Evolutionary conservation across 1,140 invertebrate species (phyloP).

Genomic region (Drosophila subobscura): DNA sequence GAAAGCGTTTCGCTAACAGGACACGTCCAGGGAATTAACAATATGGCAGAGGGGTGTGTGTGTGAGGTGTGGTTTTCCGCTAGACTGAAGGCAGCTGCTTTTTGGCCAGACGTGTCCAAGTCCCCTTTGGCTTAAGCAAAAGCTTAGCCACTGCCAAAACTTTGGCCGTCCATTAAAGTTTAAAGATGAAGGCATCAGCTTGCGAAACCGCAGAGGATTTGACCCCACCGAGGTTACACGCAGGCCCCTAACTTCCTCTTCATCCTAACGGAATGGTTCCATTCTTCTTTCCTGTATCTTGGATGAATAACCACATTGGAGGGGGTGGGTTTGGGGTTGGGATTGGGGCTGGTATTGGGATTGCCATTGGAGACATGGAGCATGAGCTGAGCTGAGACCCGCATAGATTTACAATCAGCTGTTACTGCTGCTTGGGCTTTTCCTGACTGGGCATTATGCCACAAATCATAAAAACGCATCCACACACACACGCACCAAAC

Average conservation of each 20-base stretch:
- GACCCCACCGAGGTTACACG: constrained; percentile 39
- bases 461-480: constrained; percentile 79
- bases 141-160: constrained; percentile 51
- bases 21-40: constrained; percentile 77
- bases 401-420: constrained; percentile 76
- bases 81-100: constrained; percentile 40
- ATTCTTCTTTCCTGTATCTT: constrained; percentile 11
- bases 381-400: constrained; percentile 17
- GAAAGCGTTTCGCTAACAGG: constrained; percentile 71
- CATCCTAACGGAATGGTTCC: constrained; percentile 28
- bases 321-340: constrained; percentile 6
- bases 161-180: constrained; percentile 73
- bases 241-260: constrained; percentile 9
- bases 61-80: constrained; percentile 9
- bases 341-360: background rate
- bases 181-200: constrained; percentile 80
- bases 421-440: constrained; percentile 28
- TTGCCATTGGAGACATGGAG: background rate
- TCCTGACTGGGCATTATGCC: constrained; percentile 54
- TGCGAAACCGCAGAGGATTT: constrained; percentile 52
- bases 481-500: constrained; percentile 23
- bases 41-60: constrained; percentile 4
- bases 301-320: constrained; percentile 49
- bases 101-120: constrained; percentile 64
- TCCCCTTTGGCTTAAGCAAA: constrained; percentile 55